Base-by-base conservation (phyloP, 2,888 invertebrate species). In the Dicyrtomina minuta region DNA sequence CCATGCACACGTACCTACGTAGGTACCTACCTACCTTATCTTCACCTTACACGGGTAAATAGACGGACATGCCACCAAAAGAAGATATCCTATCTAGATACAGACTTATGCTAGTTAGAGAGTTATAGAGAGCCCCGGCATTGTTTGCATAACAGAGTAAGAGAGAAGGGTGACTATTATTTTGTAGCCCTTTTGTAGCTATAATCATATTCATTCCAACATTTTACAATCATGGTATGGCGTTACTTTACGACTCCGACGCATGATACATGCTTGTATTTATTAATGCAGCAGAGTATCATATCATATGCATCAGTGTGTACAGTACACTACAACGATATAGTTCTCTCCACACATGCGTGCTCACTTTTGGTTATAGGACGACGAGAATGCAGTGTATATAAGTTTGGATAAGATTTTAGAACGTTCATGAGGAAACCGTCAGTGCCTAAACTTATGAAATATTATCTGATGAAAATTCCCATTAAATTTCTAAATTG, bases 391-490 rank as follows among this genome's bases (percentile, higher is more conserved):
- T 53, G 27, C 10, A 56, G 27, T 26, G 20, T 55, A 24, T 8
- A 24, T 26, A 56, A 27, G 56, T 51, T 51, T 51, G 51, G 12
- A 17, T 22, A 26, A 24, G 56, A 27, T 56, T 56, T 56, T 13
- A 26, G 26, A 2, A 27, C 12, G n/a, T 56, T 56, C 22, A 20
- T 3, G 27, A 6, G 27, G 59, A 39, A 17, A 26, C 17, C 61
- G 46, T 61, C 24, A 62, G 49, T 62, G 56, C 44, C 56, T 66
- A 58, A 66, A 66, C 58, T 66, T 66, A 66, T 66, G 58, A 66
- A 66, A 56, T 66, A 66, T 66, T 66, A 66, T 66, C 43, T 64
- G 49, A 51, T 64, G 64, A 64, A 64, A 64, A 58, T 66, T 58
- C 44, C 44, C 27, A 66, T 66, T 56, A 66, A 66, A 55, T 55